These are phyloP conservation scores for Battus philenor DNA, from an alignment of 1,140 invertebrate species.

Conservation along the genomic window DNA sequence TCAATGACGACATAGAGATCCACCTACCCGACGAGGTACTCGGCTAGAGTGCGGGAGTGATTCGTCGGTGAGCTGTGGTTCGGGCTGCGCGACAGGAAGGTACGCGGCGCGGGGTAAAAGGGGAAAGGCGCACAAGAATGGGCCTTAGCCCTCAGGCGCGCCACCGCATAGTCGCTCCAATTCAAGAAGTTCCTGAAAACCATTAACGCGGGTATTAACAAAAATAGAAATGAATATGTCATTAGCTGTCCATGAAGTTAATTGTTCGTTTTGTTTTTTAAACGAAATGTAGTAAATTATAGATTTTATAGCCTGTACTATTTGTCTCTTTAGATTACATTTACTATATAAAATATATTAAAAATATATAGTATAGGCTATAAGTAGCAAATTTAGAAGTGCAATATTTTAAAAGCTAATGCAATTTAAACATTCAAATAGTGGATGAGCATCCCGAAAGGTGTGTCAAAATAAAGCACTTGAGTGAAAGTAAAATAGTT, in stretches of 20 bases:
- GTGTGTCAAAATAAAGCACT: background rate
- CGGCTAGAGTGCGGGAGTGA: background rate
- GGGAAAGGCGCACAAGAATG: background rate
- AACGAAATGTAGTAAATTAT: too few species aligned
- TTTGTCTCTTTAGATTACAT: too few species aligned
- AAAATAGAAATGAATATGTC: too few species aligned
- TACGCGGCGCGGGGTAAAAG: background rate
- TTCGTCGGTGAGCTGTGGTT: background rate
- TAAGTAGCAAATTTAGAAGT: background rate
- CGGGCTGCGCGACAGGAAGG: background rate
- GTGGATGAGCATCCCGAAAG: too few species aligned
- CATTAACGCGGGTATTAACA: too few species aligned
- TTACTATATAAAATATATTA: too few species aligned
- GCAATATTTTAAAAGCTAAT: too few species aligned
- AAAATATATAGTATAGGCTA: background rate
- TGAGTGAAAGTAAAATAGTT: background rate
- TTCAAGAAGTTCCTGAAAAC: constrained; percentile 53
- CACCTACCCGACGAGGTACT: constrained; percentile 4
- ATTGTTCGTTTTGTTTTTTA: too few species aligned
- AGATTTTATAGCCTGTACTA: too few species aligned
- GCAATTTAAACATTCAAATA: too few species aligned
- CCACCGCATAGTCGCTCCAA: constrained; percentile 53
- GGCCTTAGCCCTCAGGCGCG: constrained; percentile 46
- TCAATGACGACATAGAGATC: constrained; percentile 16
- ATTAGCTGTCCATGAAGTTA: too few species aligned